phyloP scores from a whole-genome alignment of 2,113 vertebrate genomes.

The Catagonus wagneri region DNA sequence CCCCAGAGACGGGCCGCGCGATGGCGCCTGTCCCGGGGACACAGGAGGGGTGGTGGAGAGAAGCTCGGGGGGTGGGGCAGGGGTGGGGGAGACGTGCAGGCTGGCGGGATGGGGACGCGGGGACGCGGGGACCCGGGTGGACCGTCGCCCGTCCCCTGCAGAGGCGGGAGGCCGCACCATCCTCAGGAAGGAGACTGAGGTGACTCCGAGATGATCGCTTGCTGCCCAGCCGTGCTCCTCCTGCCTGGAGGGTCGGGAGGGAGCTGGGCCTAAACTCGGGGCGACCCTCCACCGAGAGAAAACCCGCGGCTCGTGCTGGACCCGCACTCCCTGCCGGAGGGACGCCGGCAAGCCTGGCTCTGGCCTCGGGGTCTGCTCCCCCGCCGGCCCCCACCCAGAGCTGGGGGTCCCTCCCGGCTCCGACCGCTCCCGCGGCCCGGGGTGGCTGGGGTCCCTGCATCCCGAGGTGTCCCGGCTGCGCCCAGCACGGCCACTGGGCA shows the following conservation, averaged over 20 bases:
- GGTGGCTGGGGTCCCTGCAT: too few species aligned
- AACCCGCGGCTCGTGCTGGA: background rate
- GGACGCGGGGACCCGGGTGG: accelerated
- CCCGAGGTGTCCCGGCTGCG: too few species aligned
- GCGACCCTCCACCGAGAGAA: too few species aligned
- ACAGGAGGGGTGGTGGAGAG: background rate
- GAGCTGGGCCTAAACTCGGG: accelerated
- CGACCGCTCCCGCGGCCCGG: too few species aligned
- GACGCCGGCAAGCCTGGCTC: accelerated
- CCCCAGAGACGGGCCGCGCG: background rate
- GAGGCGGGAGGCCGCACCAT: background rate
- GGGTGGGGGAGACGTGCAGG: background rate
- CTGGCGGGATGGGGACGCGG: accelerated
- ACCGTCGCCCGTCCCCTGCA: background rate
- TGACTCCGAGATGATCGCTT: accelerated
- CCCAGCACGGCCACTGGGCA: too few species aligned
- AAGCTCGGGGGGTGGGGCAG: background rate
- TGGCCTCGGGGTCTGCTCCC: background rate
- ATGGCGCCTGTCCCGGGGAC: background rate
- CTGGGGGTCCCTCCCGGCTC: background rate
- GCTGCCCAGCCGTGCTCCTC: background rate
- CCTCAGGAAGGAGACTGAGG: background rate
- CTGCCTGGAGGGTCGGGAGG: accelerated
- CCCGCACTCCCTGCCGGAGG: accelerated
- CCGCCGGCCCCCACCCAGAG: background rate